Percentiles rank a stretch among this genome's conserved stretches.
phyloP scores from a whole-genome alignment of 2,797 vertebrate species.

The Dipus sagitta region DNA sequence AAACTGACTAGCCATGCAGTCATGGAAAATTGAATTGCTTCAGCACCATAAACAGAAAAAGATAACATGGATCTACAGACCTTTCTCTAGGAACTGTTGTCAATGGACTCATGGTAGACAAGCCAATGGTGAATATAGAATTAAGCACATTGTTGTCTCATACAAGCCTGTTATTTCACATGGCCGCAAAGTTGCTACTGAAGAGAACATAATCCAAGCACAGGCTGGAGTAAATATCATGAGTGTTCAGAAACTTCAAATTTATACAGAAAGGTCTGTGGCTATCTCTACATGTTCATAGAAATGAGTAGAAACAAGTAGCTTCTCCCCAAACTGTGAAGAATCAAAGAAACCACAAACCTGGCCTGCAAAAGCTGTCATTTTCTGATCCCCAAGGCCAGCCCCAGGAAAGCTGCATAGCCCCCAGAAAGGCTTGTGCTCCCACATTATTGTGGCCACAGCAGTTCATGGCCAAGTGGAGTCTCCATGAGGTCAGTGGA shows the following conservation, averaged over 20 bases:
- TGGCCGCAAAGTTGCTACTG: constrained; percentile 66
- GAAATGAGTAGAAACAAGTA: constrained; percentile 56
- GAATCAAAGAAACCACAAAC: constrained; percentile 78
- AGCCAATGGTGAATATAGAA: constrained; percentile 57
- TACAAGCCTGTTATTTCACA: constrained; percentile 73
- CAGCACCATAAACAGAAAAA: constrained; percentile 58
- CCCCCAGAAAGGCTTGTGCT: constrained; percentile 18
- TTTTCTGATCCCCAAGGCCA: constrained; percentile 69
- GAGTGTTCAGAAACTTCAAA: constrained; percentile 33
- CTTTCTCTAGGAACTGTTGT: constrained; percentile 45
- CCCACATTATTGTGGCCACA: constrained; percentile 47
- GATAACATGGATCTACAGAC: constrained; percentile 20
- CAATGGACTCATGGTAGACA: constrained; percentile 64
- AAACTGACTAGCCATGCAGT: constrained; percentile 29
- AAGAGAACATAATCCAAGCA: constrained; percentile 52
- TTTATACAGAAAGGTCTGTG: constrained; percentile 50
- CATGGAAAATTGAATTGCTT: constrained; percentile 56
- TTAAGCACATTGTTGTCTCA: constrained; percentile 67
- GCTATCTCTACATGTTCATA: constrained; percentile 50
- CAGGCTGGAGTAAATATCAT: constrained; percentile 66
- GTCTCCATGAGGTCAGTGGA: constrained; percentile 66
- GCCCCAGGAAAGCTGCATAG: constrained; percentile 34
- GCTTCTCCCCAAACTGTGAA: constrained; percentile 65
- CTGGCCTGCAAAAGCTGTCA: constrained; percentile 65
- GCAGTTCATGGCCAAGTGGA: constrained; percentile 40